These are phyloP conservation scores for Cheumatopsyche charites DNA, from an alignment of 1,140 invertebrate genomes.

Conservation along the genomic window DNA sequence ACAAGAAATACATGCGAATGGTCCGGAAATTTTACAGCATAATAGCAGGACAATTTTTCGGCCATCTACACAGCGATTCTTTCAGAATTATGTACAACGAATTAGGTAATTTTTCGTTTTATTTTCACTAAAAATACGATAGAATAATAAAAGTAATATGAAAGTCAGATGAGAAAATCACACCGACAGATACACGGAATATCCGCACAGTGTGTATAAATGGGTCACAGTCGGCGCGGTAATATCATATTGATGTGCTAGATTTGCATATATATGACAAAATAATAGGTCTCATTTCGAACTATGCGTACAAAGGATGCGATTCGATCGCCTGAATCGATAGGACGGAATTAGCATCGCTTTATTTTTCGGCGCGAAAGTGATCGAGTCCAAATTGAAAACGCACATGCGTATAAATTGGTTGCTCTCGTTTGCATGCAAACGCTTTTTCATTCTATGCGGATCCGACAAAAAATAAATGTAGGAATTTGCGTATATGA, in stretches of 20 bases:
- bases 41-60: constrained; percentile 91
- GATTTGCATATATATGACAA: constrained; percentile 40
- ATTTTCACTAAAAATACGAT: background rate
- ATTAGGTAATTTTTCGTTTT: constrained; percentile 61
- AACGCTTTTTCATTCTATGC: constrained; percentile 26
- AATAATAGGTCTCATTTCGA: constrained; percentile 30
- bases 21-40: constrained; percentile 76
- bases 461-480: too few relatives aligned
- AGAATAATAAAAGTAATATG: too few relatives aligned
- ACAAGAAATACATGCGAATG: constrained; percentile 72
- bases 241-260: constrained; percentile 36
- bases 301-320: background rate
- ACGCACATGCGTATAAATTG: background rate
- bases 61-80: constrained; percentile 89
- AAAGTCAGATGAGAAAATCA: constrained; percentile 20
- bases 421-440: background rate
- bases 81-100: constrained; percentile 85
- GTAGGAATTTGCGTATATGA: too few relatives aligned
- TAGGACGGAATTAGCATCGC: constrained; percentile 21
- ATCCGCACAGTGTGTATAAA: constrained; percentile 3
- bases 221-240: constrained; percentile 29
- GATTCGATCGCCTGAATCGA: constrained; percentile 16
- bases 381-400: constrained; percentile 1
- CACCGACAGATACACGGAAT: background rate
- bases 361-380: constrained; percentile 22